Evolutionary conservation across 2,797 vertebrate genomes (phyloP), one percentile per base, ranked within the genome.

Genomic region (Pristis pectinata): DNA sequence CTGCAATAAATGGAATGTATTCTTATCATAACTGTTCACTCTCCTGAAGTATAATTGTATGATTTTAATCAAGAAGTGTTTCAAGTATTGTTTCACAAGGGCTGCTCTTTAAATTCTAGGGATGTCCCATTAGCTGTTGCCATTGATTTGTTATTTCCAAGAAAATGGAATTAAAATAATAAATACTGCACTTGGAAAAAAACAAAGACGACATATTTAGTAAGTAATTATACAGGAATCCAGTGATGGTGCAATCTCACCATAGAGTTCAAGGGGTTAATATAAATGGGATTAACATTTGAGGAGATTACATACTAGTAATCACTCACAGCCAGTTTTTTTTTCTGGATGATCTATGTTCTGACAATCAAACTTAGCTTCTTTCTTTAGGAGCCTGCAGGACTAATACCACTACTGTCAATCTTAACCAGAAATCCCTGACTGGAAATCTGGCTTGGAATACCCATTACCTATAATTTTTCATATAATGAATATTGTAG

Each of bases 341-440:
- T 64, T 59, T 91, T 61, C 19, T 44, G 22, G n/a, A n/a, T 91
- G 64, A 91, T 91, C 59, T 91, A 67, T 9, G 7, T 41, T 91
- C 87, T 67, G 61, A 67, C 61, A 64, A 37, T 64, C 34, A 44
- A 64, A 8, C 22, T 9, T 7, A 11, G n/a, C 61, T 91, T 64
- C 64, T 91, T 91, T 91, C 59, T 91, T 91, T 91, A 8, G 61
- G 61, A 91, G 64, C 59, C n/a, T 91, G 59, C 17, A 67, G 59
- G n/a, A 91, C 91, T 91, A 87, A 91, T 91, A 41, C 67, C 87
- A 41, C 59, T 8, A 10, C 19, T 41, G n/a, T 22, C 64, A 67
- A 91, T 91, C 87, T 11, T 67, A 59, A 41, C n/a, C 17, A 67
- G 87, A 67, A 37, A 30, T 56, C 30, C 83, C n/a, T 87, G 83